Conservation (phyloP, 2,888 invertebrate genomes). For the Coleophora deauratella region DNA sequence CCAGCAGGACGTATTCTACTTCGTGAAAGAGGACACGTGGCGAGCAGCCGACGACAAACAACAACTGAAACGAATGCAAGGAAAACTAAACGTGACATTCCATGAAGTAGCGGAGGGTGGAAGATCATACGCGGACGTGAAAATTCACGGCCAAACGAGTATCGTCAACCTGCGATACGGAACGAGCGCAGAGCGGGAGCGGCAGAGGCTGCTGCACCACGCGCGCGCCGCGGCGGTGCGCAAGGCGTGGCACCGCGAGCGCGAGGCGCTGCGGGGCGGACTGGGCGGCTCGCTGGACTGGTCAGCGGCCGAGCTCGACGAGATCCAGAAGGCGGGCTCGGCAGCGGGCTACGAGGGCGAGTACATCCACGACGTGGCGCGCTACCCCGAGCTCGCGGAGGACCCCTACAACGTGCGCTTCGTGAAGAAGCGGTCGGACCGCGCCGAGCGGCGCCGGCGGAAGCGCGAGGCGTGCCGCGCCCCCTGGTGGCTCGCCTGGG, state of each 20-base stretch:
- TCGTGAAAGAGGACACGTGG: slow-evolving; percentile 94
- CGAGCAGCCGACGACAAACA: slow-evolving; percentile 91
- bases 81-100: slow-evolving; percentile 93
- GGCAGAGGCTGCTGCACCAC: slow-evolving; percentile 90
- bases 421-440: slow-evolving; percentile 84
- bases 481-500: slow-evolving; percentile 67
- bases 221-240: slow-evolving; percentile 90
- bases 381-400: slow-evolving; percentile 94
- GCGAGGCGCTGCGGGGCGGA: slow-evolving; percentile 86
- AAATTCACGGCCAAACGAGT: slow-evolving; percentile 92
- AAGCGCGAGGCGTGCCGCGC: slow-evolving; percentile 74
- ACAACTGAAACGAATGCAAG: slow-evolving; percentile 90
- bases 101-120: slow-evolving; percentile 88
- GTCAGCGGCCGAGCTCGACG: slow-evolving; percentile 90
- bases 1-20: slow-evolving; percentile 93
- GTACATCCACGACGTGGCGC: slow-evolving; percentile 91
- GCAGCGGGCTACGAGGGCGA: slow-evolving; percentile 92
- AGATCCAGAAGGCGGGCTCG: slow-evolving; percentile 88
- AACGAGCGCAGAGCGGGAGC: slow-evolving; percentile 91
- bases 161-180: slow-evolving; percentile 96
- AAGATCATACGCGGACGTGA: slow-evolving; percentile 86
- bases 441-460: slow-evolving; percentile 81
- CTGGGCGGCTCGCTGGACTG: slow-evolving; percentile 87
- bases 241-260: slow-evolving; percentile 95
- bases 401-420: slow-evolving; percentile 96